Evolutionary conservation across 2,888 invertebrate species (phyloP), one percentile per base, ranked within the genome.

Genomic region (Cephonodes hylas): DNA sequence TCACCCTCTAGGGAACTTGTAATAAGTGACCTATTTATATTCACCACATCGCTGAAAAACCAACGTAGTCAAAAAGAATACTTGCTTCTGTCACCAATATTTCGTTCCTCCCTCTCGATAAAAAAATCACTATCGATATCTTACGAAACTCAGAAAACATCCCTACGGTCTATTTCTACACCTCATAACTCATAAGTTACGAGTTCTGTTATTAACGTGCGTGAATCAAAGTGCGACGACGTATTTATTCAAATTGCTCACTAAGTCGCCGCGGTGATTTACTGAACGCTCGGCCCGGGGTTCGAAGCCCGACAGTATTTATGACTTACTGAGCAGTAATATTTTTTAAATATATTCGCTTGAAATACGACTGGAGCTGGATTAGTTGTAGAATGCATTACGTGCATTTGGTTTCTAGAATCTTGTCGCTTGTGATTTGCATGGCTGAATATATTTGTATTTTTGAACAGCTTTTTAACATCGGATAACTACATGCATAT

Each of bases 291-390:
- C 25, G 15, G 44, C n/a, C 27, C 58, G 13, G 44, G 42, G 58
- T 20, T 44, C 58, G 42, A 59, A 44, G 15, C 44, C 8, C 18
- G 23, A 44, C 8, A n/a, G 48, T 44, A 42, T 59, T 59, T 44
- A 59, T 59, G 58, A 18, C 70, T 75, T 71, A 70, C 69, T 68
- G 69, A 67, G 65, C 38, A 68, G 66, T 69, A 63, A 66, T 45
- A 63, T 64, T 68, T 69, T 67, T 65, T 69, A 65, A 66, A 61
- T 67, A 10, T 8, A 22, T 38, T 38, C 2, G 38, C 23, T 22
- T 38, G 18, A 10, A 20, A 38, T 23, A 13, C 13, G 1, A 15
- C 15, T 62, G 63, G n/a, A n/a, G n/a, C n/a, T n/a, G n/a, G n/a
- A n/a, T n/a, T 62, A 65, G 62, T 65, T 61, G 63, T 38, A 4